phyloP scores from a whole-genome alignment of 2,797 vertebrate species.

The Leucoraja ocellata region DNA sequence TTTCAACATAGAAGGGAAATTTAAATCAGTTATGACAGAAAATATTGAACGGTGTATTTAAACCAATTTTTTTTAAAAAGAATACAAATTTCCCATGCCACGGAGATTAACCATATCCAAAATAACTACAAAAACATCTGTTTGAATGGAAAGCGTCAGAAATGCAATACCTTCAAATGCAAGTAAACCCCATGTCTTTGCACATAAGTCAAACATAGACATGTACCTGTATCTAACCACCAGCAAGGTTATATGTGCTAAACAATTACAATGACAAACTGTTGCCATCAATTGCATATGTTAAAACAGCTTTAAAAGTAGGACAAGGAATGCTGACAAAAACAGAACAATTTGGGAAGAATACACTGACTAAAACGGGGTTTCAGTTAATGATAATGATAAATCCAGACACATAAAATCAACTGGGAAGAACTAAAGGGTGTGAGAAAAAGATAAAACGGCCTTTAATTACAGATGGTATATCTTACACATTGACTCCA shows the following conservation, averaged over 20 bases:
- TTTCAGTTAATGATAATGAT: neutral
- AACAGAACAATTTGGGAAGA: neutral
- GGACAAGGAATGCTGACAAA: neutral
- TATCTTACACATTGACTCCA: neutral
- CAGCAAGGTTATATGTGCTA: neutral
- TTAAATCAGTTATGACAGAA: neutral
- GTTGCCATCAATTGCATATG: neutral
- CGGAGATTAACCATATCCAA: neutral
- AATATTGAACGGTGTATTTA: neutral
- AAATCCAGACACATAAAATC: neutral
- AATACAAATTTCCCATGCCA: neutral
- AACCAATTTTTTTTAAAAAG: neutral
- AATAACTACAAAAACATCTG: neutral
- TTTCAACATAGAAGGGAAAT: neutral
- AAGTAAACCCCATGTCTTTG: neutral
- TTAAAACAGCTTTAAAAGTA: neutral
- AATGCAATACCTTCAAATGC: neutral
- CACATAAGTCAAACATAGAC: neutral
- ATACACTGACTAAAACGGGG: neutral
- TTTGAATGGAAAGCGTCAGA: neutral
- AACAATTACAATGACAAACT: neutral
- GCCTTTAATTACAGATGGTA: neutral
- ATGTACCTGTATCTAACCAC: neutral
- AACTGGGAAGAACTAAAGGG: neutral
- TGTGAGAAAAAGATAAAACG: neutral